A percentile compares a stretch with the other conserved stretches of the same genome.
phyloP scores from a whole-genome alignment of 2,113 vertebrate species.

The Vidua chalybeata region DNA sequence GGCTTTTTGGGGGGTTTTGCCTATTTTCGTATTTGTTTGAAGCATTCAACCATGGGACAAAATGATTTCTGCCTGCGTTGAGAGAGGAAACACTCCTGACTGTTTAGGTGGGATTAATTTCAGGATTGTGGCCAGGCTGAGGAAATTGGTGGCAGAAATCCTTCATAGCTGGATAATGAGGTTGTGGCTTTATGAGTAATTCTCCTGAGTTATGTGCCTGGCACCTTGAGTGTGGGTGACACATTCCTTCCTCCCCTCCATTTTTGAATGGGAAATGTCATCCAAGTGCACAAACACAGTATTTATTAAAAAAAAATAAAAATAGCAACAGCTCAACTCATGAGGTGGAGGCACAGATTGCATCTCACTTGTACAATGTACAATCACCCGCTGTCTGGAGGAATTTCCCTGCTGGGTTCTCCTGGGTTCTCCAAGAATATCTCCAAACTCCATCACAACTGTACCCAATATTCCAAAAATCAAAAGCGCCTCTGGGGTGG shows the following conservation, averaged over 20 bases:
- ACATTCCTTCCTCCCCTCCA: not conserved
- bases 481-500: not conserved
- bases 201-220: constrained; percentile 4
- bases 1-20: rapidly evolving
- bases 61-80: not conserved
- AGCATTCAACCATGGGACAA: rapidly evolving
- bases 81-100: not conserved
- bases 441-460: not conserved
- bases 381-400: not conserved
- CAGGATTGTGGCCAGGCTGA: not conserved
- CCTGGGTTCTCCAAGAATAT: not conserved
- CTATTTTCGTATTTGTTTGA: not conserved
- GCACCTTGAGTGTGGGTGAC: constrained; percentile 1
- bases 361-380: not conserved
- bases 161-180: not conserved
- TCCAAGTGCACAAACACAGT: not conserved
- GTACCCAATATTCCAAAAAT: not conserved
- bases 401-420: not conserved
- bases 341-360: not conserved
- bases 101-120: constrained; percentile 32
- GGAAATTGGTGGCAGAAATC: constrained; percentile 15
- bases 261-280: constrained; percentile 38
- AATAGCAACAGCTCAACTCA: not conserved
- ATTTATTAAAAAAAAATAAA: not conserved
- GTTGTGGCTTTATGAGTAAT: constrained; percentile 39